Evolutionary conservation across 2,888 invertebrate species (phyloP).

Genomic region (Pandemis cinnamomeana): DNA sequence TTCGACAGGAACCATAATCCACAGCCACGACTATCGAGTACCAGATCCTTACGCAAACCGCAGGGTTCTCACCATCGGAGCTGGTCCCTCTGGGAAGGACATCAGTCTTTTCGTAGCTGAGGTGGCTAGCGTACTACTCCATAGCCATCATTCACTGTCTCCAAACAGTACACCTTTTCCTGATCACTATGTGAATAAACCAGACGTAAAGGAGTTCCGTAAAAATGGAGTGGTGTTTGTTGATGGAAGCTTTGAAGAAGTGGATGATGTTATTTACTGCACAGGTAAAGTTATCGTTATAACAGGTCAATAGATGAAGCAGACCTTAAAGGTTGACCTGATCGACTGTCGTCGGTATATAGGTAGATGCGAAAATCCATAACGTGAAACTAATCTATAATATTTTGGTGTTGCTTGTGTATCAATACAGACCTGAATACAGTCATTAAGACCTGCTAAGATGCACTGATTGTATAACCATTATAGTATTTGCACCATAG

Average conservation of each 20-base stretch:
- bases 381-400: no score
- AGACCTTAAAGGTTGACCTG: no score
- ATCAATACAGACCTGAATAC: no score
- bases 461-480: no score
- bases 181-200: constrained; percentile 77
- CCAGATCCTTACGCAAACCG: constrained; percentile 84
- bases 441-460: no score
- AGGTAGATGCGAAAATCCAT: no score
- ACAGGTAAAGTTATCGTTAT: constrained; percentile 81
- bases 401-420: no score
- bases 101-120: constrained; percentile 86
- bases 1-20: constrained; percentile 85
- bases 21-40: constrained; percentile 89
- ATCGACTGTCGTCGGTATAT: no score
- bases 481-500: no score
- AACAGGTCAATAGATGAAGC: no score
- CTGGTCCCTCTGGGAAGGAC: constrained; percentile 90
- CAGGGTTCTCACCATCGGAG: constrained; percentile 87
- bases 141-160: constrained; percentile 80
- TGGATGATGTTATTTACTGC: constrained; percentile 89
- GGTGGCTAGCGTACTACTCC: constrained; percentile 71
- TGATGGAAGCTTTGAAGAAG: constrained; percentile 84
- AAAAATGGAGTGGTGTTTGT: constrained; percentile 83
- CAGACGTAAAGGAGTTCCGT: constrained; percentile 79
- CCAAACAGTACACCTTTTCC: constrained; percentile 75